Evolutionary conservation across 2,888 invertebrate genomes (phyloP).

Genomic region (Acrobasis consociella): DNA sequence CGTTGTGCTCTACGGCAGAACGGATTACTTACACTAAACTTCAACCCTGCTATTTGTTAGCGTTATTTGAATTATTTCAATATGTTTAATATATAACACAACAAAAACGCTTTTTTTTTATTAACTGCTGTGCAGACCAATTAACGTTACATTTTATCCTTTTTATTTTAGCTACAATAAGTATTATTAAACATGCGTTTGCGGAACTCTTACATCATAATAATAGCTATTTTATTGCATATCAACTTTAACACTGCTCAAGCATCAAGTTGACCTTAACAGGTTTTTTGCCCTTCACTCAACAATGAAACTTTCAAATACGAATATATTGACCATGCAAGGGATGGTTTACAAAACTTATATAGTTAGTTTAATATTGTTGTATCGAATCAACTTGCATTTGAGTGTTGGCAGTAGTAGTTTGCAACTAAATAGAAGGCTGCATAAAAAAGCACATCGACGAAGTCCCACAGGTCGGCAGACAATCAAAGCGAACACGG

Average conservation of each 20-base stretch:
- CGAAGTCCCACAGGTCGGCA: slow-evolving; percentile 53
- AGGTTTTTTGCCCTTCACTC: slow-evolving; percentile 12
- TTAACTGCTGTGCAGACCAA: too few species aligned
- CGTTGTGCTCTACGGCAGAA: too few species aligned
- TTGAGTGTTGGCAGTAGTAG: slow-evolving; percentile 28
- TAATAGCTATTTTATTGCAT: slow-evolving; percentile 1
- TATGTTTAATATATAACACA: too few species aligned
- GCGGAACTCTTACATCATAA: slow-evolving; percentile 1
- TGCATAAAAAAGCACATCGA: slow-evolving; percentile 44
- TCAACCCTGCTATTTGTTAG: too few species aligned
- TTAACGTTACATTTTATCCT: too few species aligned
- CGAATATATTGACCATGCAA: background rate
- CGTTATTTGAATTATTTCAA: too few species aligned
- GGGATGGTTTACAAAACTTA: background rate
- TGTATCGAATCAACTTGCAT: slow-evolving; percentile 14
- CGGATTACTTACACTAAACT: too few species aligned
- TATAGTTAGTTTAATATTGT: background rate
- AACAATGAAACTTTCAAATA: background rate
- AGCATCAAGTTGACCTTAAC: background rate
- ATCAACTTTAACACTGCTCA: background rate
- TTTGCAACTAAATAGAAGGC: slow-evolving; percentile 45
- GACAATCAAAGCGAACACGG: slow-evolving; percentile 71
- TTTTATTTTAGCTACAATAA: background rate
- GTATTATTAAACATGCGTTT: background rate
- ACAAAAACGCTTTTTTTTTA: too few species aligned